Evolutionary conservation across 2,888 invertebrate species (phyloP).

Genomic region (Platycnemis pennipes): DNA sequence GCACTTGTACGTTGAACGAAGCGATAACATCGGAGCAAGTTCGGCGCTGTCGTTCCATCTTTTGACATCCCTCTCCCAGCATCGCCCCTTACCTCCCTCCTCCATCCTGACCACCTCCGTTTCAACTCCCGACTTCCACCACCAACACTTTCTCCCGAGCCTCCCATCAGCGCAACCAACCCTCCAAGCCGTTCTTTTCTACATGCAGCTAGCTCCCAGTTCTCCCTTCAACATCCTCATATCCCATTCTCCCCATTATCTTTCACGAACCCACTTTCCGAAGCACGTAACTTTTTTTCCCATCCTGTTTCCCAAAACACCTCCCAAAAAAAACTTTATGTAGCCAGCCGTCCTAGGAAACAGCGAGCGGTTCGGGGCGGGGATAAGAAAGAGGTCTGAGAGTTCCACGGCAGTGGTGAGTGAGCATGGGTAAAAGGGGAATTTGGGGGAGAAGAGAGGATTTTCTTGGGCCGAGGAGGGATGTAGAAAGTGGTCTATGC

Average conservation of each 20-base stretch:
- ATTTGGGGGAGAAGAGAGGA: not conserved
- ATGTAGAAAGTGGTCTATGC: not conserved
- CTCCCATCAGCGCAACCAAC: not conserved
- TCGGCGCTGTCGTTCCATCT: not conserved
- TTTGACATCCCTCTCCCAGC: not conserved
- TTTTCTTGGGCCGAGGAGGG: not conserved
- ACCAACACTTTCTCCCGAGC: not conserved
- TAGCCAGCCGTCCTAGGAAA: constrained; percentile 46
- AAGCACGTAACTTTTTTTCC: not conserved
- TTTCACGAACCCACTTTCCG: not conserved
- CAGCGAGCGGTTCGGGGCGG: not conserved
- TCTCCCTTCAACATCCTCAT: not conserved
- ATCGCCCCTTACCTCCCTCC: not conserved
- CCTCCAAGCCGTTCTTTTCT: not conserved
- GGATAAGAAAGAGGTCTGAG: constrained; percentile 6
- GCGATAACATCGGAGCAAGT: not conserved
- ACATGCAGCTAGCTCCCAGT: not conserved
- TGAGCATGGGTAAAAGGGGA: not conserved
- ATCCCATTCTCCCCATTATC: not conserved
- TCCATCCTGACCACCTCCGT: not conserved
- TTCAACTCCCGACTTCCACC: not conserved
- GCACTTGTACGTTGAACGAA: not conserved
- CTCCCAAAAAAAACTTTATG: constrained; percentile 27
- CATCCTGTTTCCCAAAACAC: constrained; percentile 20
- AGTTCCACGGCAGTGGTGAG: not conserved